A percentile compares a stretch with the other conserved stretches of the same genome.
Conservation (phyloP, 2,113 vertebrate genomes). For the Gymnobelideus leadbeateri region DNA sequence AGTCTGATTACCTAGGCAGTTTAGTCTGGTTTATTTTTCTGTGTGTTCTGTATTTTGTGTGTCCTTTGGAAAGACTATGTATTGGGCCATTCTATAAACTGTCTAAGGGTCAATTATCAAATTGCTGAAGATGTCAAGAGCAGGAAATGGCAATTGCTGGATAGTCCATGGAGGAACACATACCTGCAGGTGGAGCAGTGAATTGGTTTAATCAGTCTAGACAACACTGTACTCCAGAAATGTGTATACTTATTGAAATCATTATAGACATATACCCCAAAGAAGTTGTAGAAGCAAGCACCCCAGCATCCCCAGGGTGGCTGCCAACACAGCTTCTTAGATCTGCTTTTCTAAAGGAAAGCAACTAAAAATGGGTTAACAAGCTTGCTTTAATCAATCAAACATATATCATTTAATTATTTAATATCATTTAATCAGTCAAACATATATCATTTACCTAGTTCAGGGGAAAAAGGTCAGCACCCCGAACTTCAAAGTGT, state of each 20-base stretch:
- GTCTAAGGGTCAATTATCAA: neutral
- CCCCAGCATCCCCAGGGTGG: too few relatives aligned
- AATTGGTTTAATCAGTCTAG: neutral
- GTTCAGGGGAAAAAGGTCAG: too few relatives aligned
- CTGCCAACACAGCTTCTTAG: too few relatives aligned
- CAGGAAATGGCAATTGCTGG: neutral
- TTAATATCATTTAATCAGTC: too few relatives aligned
- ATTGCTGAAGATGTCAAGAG: neutral
- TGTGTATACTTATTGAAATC: neutral
- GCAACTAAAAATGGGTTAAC: too few relatives aligned
- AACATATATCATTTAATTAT: too few relatives aligned
- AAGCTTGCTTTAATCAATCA: too few relatives aligned
- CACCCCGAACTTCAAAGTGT: too few relatives aligned
- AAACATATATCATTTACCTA: too few relatives aligned
- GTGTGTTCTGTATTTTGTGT: neutral
- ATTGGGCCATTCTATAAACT: neutral
- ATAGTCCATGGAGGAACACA: neutral
- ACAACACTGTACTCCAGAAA: neutral
- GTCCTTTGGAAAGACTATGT: neutral
- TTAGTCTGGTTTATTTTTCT: neutral
- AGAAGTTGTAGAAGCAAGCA: too few relatives aligned
- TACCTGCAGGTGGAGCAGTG: neutral
- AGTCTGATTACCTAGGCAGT: neutral
- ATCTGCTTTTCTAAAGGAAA: too few relatives aligned
- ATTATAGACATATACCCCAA: neutral